These are phyloP conservation scores for Lepidocolaptes lacrymiger DNA, from an alignment of 2,797 vertebrate genomes.

Conservation along the genomic window DNA sequence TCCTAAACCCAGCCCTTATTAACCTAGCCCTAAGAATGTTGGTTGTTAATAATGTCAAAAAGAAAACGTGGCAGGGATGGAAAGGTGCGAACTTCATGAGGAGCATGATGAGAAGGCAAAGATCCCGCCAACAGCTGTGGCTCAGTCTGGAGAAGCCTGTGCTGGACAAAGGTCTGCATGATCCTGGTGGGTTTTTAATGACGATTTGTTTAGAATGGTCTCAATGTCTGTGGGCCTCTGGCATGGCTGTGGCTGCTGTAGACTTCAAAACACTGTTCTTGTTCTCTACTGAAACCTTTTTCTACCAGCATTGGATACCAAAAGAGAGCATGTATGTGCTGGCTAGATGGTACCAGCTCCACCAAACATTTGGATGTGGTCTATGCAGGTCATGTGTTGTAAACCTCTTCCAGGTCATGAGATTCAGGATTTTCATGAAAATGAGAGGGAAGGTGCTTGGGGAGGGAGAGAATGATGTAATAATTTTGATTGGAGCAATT, in stretches of 20 bases:
- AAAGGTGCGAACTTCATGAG: background rate
- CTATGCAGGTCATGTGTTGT: background rate
- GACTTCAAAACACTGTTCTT: background rate
- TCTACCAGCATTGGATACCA: background rate
- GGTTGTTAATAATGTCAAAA: background rate
- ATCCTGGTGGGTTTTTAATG: fast-evolving
- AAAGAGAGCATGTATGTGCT: background rate
- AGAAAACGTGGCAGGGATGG: background rate
- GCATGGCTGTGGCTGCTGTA: fast-evolving
- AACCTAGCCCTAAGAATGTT: background rate
- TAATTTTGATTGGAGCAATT: background rate
- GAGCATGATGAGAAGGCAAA: background rate
- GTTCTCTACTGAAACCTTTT: background rate
- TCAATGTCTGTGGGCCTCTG: background rate
- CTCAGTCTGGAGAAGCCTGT: background rate
- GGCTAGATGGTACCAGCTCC: background rate
- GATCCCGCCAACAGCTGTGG: background rate
- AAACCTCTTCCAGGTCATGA: background rate
- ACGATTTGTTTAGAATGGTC: background rate
- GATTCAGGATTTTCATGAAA: background rate
- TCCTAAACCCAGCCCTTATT: background rate
- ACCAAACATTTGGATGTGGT: background rate
- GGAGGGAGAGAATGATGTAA: background rate
- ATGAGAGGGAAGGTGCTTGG: background rate
- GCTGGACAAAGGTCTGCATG: background rate